A percentile compares a stretch with the other conserved stretches of the same genome.
Conservation (phyloP, 2,113 vertebrate species). For the Callionymus lyra region DNA sequence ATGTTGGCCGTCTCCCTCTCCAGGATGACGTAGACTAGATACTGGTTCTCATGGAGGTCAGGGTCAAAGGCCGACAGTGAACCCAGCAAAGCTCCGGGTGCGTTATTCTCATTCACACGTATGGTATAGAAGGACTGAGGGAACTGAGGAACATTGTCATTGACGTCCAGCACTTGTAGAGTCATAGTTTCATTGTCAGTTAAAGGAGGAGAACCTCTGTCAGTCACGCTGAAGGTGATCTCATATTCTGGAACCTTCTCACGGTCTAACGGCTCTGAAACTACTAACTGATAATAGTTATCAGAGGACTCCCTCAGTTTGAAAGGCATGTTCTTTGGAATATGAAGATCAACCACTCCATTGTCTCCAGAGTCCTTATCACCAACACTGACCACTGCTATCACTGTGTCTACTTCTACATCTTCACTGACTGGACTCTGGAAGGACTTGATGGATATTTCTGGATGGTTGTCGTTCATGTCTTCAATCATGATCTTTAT, state of each 20-base stretch:
- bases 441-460: slow-evolving; percentile 70
- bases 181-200: slow-evolving; percentile 63
- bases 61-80: slow-evolving; percentile 53
- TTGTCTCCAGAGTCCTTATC: slow-evolving; percentile 63
- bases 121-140: slow-evolving; percentile 47
- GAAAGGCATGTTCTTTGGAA: slow-evolving; percentile 49
- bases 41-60: slow-evolving; percentile 68
- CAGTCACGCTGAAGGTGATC: slow-evolving; percentile 54
- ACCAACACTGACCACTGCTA: slow-evolving; percentile 59
- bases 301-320: slow-evolving; percentile 52
- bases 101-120: slow-evolving; percentile 65
- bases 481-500: slow-evolving; percentile 61
- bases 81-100: slow-evolving; percentile 51
- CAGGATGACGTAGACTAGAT: slow-evolving; percentile 73
- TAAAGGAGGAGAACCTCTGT: slow-evolving; percentile 58
- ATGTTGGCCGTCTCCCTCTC: slow-evolving; percentile 69
- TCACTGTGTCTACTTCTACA: slow-evolving; percentile 46
- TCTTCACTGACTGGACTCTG: slow-evolving; percentile 57
- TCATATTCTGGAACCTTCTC: slow-evolving; percentile 59
- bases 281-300: slow-evolving; percentile 58
- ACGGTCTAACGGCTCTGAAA: slow-evolving; percentile 56
- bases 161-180: slow-evolving; percentile 58
- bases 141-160: slow-evolving; percentile 62
- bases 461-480: slow-evolving; percentile 65
- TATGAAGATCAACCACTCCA: slow-evolving; percentile 49